These are phyloP conservation scores for Harmothoe impar DNA, from an alignment of 2,888 invertebrate species.

Conservation along the genomic window DNA sequence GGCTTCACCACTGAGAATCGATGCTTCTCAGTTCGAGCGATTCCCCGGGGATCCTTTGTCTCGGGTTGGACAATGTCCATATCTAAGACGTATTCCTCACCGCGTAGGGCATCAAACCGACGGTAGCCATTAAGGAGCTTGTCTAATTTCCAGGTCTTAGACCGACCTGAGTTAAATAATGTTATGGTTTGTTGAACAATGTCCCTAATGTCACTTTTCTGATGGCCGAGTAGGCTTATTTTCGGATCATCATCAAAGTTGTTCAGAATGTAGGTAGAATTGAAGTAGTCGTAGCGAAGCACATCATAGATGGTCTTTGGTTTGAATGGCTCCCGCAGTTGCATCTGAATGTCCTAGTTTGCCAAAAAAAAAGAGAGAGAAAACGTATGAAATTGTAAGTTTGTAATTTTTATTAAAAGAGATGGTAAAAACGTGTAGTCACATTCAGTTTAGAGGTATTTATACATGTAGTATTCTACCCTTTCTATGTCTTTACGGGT, in stretches of 20 bases:
- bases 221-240: slow-evolving; percentile 67
- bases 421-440: no score
- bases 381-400: neutral
- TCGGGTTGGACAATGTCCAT: slow-evolving; percentile 51
- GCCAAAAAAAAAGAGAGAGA: slow-evolving; percentile 35
- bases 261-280: slow-evolving; percentile 58
- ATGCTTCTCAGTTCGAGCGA: neutral
- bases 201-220: slow-evolving; percentile 69
- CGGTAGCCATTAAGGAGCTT: slow-evolving; percentile 61
- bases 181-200: slow-evolving; percentile 65
- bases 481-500: no score
- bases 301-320: slow-evolving; percentile 67
- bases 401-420: no score
- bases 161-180: slow-evolving; percentile 64
- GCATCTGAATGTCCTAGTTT: slow-evolving; percentile 62
- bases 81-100: slow-evolving; percentile 69
- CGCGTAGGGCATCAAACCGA: slow-evolving; percentile 68
- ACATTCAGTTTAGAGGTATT: no score
- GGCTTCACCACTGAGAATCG: slow-evolving; percentile 69
- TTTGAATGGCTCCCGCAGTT: slow-evolving; percentile 67
- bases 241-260: slow-evolving; percentile 69
- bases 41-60: slow-evolving; percentile 18
- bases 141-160: slow-evolving; percentile 62
- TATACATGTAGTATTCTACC: no score
- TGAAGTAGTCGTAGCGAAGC: slow-evolving; percentile 69